Evolutionary conservation across 2,888 invertebrate species (phyloP).

Genomic region (Therioaphis trifolii): DNA sequence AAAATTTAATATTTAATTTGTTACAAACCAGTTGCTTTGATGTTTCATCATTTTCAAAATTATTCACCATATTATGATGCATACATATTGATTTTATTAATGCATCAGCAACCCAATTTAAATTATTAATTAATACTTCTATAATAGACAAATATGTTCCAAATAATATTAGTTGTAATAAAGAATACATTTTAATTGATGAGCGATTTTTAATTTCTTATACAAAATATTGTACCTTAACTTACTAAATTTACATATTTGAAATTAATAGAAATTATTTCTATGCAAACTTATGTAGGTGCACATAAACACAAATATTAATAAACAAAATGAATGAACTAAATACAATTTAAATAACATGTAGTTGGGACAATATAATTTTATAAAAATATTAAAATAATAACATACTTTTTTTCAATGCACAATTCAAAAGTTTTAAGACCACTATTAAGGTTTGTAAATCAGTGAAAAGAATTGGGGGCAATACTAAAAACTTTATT

Average conservation of each 20-base stretch:
- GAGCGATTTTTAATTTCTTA: too few species aligned
- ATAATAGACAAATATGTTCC: neutral
- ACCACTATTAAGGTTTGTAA: conserved; percentile 53
- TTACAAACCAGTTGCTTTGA: conserved; percentile 46
- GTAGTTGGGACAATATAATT: too few species aligned
- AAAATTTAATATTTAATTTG: neutral
- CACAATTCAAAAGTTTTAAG: conserved; percentile 36
- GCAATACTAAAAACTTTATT: conserved; percentile 50
- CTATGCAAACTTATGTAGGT: too few species aligned
- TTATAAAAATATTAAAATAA: neutral
- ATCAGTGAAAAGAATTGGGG: conserved; percentile 44
- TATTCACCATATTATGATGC: conserved; percentile 37
- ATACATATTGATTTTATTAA: conserved; percentile 30
- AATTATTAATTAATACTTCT: conserved; percentile 38
- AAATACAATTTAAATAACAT: too few species aligned
- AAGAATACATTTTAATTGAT: too few species aligned
- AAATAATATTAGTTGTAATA: neutral
- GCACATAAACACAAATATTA: too few species aligned
- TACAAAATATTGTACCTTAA: too few species aligned
- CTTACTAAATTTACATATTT: too few species aligned
- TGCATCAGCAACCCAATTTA: conserved; percentile 38
- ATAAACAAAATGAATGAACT: too few species aligned
- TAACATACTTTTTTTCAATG: conserved; percentile 50
- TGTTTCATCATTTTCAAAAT: conserved; percentile 51
- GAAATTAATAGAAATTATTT: too few species aligned